Conservation (phyloP, 2,113 vertebrate genomes). For the Grantiella picta region DNA sequence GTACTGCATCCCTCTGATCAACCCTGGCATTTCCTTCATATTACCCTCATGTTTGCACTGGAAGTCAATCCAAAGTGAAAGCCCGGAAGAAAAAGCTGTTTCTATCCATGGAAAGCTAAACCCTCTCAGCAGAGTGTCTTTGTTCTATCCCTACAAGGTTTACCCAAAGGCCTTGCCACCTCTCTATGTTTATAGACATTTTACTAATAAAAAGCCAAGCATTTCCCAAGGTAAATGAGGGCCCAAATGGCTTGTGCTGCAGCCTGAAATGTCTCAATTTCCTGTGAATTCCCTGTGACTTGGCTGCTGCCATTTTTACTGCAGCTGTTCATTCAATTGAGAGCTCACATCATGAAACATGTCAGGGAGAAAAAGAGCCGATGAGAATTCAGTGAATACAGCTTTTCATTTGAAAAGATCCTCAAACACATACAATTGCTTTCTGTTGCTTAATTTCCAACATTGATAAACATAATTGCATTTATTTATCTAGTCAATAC, state of each 20-base stretch:
- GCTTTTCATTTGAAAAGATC: conserved; percentile 72
- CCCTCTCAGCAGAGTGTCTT: fast-evolving
- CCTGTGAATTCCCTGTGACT: conserved; percentile 1
- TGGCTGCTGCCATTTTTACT: conserved; percentile 27
- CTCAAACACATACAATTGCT: conserved; percentile 70
- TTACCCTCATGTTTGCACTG: neutral
- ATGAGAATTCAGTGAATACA: conserved; percentile 68
- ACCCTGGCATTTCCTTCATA: neutral
- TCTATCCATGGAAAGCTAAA: neutral
- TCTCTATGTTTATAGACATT: neutral
- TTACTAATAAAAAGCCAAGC: neutral
- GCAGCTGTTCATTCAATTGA: conserved; percentile 70
- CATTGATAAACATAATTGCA: conserved; percentile 76
- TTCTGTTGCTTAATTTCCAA: conserved; percentile 75
- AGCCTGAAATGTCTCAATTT: neutral
- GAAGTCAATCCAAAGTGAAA: neutral
- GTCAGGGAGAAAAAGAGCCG: conserved; percentile 21
- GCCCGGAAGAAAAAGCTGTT: neutral
- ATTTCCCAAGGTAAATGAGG: neutral
- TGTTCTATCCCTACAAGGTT: fast-evolving
- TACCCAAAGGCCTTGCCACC: neutral
- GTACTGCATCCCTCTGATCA: neutral
- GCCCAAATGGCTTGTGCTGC: neutral
- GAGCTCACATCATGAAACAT: conserved; percentile 44
- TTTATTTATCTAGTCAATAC: conserved; percentile 78